phyloP scores from a whole-genome alignment of 2,888 invertebrate genomes.

The Oscheius sp. region DNA sequence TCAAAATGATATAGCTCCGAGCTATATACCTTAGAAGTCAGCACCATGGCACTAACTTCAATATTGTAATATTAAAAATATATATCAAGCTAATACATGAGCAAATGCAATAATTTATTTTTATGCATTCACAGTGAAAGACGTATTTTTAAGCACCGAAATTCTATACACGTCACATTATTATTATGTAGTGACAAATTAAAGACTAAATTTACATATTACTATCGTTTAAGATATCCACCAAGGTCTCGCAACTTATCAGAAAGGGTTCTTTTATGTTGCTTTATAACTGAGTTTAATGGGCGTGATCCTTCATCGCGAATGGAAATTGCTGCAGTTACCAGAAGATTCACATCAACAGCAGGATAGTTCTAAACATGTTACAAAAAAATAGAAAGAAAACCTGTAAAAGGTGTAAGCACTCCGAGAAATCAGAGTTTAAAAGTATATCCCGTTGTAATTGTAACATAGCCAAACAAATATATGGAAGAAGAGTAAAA shows the following conservation, averaged over 20 bases:
- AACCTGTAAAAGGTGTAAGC: conserved; percentile 89
- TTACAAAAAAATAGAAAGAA: conserved; percentile 3
- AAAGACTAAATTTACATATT: background rate
- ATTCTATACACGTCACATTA: background rate
- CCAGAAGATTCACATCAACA: conserved; percentile 55
- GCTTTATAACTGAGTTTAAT: background rate
- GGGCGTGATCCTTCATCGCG: conserved; percentile 39
- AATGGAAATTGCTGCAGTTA: conserved; percentile 54
- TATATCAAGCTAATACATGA: background rate
- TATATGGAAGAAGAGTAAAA: conserved; percentile 83
- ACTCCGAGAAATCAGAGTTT: conserved; percentile 87
- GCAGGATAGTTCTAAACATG: conserved; percentile 60
- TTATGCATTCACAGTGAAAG: conserved; percentile 7
- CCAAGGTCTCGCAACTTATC: conserved; percentile 25
- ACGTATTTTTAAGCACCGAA: background rate
- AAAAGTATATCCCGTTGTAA: conserved; percentile 87
- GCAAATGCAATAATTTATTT: background rate
- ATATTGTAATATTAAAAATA: no score
- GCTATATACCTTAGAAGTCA: no score
- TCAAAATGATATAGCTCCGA: no score
- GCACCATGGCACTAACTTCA: no score
- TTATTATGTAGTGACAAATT: background rate
- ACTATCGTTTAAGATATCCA: conserved; percentile 4
- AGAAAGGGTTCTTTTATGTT: conserved; percentile 25
- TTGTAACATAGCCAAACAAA: conserved; percentile 97